Conservation (phyloP, 2,113 vertebrate genomes). For the Hippolais icterina region DNA sequence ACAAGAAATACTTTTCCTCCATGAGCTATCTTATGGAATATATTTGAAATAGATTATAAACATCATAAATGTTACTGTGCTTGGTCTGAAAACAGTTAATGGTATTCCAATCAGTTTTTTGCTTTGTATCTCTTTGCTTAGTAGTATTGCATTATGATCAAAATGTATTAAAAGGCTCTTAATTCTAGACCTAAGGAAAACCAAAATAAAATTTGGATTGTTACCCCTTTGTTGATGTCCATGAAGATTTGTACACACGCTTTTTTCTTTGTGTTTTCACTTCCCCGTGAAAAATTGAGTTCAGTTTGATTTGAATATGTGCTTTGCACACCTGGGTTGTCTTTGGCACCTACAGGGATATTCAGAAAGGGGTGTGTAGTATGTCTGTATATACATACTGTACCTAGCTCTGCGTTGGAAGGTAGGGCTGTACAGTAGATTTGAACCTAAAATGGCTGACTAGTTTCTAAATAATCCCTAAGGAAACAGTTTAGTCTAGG, state of each 20-base stretch:
- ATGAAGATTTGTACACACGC: not conserved
- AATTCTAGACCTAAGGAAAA: not conserved
- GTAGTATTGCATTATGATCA: not conserved
- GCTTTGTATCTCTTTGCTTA: not conserved
- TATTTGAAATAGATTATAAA: not conserved
- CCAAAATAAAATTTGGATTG: not conserved
- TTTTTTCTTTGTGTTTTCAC: not conserved
- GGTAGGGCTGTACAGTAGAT: constrained; percentile 50
- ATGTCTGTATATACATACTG: rapidly evolving
- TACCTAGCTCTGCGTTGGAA: not conserved
- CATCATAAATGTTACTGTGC: not conserved
- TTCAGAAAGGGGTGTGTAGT: not conserved
- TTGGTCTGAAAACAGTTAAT: not conserved
- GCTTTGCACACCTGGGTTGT: not conserved
- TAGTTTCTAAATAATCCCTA: constrained; percentile 78
- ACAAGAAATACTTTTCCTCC: not conserved
- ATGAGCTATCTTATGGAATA: not conserved
- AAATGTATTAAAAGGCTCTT: not conserved
- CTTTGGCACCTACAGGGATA: not conserved
- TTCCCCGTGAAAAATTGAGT: not conserved
- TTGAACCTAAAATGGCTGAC: constrained; percentile 71
- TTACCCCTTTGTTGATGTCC: not conserved
- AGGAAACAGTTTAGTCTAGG: constrained; percentile 78
- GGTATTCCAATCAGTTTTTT: not conserved
- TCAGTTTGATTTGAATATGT: not conserved